Percentiles rank a stretch among this genome's conserved stretches.
phyloP scores from a whole-genome alignment of 2,888 invertebrate species.

The Biston betularia region DNA sequence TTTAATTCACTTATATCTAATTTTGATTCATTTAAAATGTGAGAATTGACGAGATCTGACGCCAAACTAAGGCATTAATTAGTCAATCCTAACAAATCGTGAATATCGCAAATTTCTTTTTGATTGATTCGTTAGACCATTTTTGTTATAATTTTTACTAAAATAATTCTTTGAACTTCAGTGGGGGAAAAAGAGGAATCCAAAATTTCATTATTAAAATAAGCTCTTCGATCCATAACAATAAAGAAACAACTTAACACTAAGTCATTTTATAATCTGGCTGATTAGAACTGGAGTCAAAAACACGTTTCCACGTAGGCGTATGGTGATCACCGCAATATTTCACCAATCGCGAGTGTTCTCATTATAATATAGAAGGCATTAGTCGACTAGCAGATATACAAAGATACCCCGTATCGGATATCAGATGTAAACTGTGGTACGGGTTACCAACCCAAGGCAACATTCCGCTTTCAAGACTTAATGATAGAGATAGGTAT shows the following conservation, averaged over 20 bases:
- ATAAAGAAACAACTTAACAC: slow-evolving; percentile 1
- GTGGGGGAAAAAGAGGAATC: no score
- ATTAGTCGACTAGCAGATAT: slow-evolving; percentile 72
- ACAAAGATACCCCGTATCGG: slow-evolving; percentile 75
- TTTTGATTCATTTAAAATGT: no score
- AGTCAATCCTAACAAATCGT: no score
- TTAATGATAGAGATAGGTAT: slow-evolving; percentile 69
- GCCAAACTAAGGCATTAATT: no score
- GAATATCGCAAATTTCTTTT: no score
- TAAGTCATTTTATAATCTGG: slow-evolving; percentile 3
- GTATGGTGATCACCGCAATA: slow-evolving; percentile 48
- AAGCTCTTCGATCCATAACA: no score
- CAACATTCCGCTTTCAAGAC: slow-evolving; percentile 71
- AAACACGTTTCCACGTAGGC: slow-evolving; percentile 38
- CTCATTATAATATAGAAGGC: slow-evolving; percentile 71
- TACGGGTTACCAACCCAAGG: slow-evolving; percentile 78
- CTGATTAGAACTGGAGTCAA: slow-evolving; percentile 10
- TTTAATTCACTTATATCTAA: no score
- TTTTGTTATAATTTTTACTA: no score
- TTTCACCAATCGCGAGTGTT: slow-evolving; percentile 62
- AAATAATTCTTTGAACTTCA: no score
- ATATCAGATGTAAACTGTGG: slow-evolving; percentile 78
- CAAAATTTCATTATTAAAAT: no score
- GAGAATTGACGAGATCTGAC: no score
- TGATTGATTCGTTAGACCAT: no score